Evolutionary conservation across 2,797 vertebrate genomes (phyloP).

Genomic region (Sebastiscus albofasciatus): DNA sequence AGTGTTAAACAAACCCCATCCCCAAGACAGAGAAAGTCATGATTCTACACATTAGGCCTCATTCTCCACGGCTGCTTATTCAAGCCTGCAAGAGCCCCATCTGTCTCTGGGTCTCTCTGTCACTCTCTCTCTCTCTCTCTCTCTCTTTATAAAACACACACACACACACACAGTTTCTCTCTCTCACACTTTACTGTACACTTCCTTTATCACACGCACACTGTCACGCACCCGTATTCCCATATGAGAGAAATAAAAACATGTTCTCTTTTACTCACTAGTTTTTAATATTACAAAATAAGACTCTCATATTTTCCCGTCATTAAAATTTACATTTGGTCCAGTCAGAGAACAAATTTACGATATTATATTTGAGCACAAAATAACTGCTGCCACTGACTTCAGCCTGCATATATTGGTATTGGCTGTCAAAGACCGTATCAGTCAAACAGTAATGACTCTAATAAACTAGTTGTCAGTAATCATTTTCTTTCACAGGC

Average conservation of each 20-base stretch:
- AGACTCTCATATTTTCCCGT: rapidly evolving
- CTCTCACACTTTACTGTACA: constrained; percentile 16
- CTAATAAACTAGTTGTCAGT: constrained; percentile 18
- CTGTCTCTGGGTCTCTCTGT: constrained; percentile 65
- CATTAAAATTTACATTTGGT: neutral
- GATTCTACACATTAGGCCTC: constrained; percentile 75
- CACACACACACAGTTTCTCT: constrained; percentile 1
- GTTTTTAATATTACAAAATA: neutral
- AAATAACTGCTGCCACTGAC: neutral
- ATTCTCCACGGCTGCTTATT: constrained; percentile 76
- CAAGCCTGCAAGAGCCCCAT: constrained; percentile 77
- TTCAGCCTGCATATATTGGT: neutral
- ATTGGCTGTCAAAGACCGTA: neutral
- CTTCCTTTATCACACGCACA: constrained; percentile 47
- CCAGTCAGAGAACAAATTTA: neutral
- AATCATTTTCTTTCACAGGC: constrained; percentile 3
- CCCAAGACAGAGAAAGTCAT: constrained; percentile 59
- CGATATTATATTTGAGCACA: neutral
- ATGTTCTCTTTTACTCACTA: neutral
- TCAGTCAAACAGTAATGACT: neutral
- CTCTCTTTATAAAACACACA: neutral
- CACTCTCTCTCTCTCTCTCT: constrained; percentile 1
- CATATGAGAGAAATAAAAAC: constrained; percentile 3
- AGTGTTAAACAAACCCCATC: constrained; percentile 73
- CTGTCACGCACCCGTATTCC: constrained; percentile 27